Base-by-base conservation (phyloP, 2,888 invertebrate genomes). In the Piscicola geometra region DNA sequence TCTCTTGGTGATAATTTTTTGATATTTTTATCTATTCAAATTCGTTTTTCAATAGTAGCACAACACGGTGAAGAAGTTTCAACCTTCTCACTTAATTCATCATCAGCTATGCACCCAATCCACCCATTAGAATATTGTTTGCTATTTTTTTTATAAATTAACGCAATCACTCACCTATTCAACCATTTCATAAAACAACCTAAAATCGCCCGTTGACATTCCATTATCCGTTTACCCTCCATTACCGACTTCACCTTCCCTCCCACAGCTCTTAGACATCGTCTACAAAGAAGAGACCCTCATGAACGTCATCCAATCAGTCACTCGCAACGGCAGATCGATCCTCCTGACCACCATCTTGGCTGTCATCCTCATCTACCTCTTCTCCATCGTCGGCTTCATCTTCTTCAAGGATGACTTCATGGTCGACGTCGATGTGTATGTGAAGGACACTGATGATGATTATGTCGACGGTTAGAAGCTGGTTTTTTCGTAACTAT, bases 341-440 rank as follows among this genome's bases (percentile, higher is more conserved):
- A 99, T 99, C 86, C 90, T 99, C 80, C 89, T 99, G 86, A 99
- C 99, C 76, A 97, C 97, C 75, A 93, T 98, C 28, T 89, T 98
- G 84, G 98, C 97, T 80, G 89, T 98, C 82, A 96, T 98, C 84
- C 89, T 98, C 83, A 96, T 86, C 82, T 99, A 99, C 87, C 91
- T 97, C 88, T 99, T 99, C 88, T 97, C 99, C 79, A 97, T 99
- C 83, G 92, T 98, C 84, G 99, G 98, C 67, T 99, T 92, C 87
- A 91, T 98, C 89, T 97, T 97, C 89, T 99, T 99, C 88, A 91
- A 93, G 84, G 94, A 96, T 86, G 98, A 98, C 87, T 98, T 98
- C 86, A 89, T 95, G 76, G 90, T 97, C 81, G 90, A 90, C 82
- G 93, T 96, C 66, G 93, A 94, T 41, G 80, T 81, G 47, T 75